Base-by-base conservation (phyloP, 2,113 vertebrate species). In the Cygnus atratus region DNA sequence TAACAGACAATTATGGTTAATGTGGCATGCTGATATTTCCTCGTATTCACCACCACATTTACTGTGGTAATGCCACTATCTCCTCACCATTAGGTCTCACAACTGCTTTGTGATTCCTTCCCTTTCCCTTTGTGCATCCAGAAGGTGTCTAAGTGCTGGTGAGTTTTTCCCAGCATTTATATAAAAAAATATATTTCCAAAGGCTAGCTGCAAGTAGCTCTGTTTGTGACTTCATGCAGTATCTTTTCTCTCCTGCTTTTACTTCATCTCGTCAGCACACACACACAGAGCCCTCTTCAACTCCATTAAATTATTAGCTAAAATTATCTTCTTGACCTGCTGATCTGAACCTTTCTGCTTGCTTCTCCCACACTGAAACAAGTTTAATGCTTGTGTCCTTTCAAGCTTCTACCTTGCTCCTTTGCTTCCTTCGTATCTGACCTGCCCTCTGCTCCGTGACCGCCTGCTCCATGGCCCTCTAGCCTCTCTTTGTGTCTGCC, bases 1-100 rank as follows among this genome's bases (percentile, higher is more conserved):
- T 11, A 4, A 16, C 46, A 20, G 29, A 6, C 10, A 13, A 2
- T 46, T 24, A 4, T 7, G 9, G 55, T 22, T 31, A 20, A 37
- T 2, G 18, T 10, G 62, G 39, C 5, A 1, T 6, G 8, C 43
- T 21, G 50, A 4, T 2, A 9, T 14, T 4, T 78, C 46, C 46
- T 41, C 39, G 5, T 2, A 8, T 0, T 8, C 4, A 8, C 25
- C 46, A 10, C 59, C 31, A 7, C 3, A 0, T 24, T 33, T 26
- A 7, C 39, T 1, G 2, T 6, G 44, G 35, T 19, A 18, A 62
- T 9, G 35, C 66, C 16, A 3, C 59, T 25, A 2, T 43, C 83
- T 67, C 22, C 12, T 11, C n/a, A 15, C 21, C 35, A 5, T 39
- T 22, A 21, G 54, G 26, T 15, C 71, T 39, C 48, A 31, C 41